Conservation (phyloP, 2,113 vertebrate genomes). For the Pluvialis apricaria region DNA sequence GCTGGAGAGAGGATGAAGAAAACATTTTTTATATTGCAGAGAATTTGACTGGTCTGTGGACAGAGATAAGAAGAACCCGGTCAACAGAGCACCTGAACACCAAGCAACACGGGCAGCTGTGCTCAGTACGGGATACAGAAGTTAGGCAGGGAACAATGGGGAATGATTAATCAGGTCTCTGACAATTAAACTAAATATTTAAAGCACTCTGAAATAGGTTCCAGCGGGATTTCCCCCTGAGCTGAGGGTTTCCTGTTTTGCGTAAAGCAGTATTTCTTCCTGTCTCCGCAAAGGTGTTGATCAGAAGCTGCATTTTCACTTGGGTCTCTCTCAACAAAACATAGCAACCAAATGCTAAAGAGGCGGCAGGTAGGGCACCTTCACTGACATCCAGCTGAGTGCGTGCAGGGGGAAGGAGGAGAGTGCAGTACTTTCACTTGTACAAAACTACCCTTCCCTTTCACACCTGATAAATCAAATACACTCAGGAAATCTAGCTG, state of each 20-base stretch:
- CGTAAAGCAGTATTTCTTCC: background rate
- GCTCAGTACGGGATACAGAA: background rate
- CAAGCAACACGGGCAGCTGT: rapidly evolving
- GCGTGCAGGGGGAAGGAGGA: background rate
- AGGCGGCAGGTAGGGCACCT: background rate
- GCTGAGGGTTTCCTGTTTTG: background rate
- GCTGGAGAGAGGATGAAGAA: background rate
- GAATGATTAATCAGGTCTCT: background rate
- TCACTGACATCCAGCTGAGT: background rate
- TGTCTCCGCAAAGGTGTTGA: background rate
- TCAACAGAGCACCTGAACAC: background rate
- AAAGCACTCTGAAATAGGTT: background rate
- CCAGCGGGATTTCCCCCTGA: background rate
- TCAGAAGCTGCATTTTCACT: background rate
- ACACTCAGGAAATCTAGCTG: background rate
- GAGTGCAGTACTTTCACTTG: background rate
- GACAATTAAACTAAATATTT: background rate
- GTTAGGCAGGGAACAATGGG: background rate
- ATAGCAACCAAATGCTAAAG: background rate
- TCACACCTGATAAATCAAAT: background rate
- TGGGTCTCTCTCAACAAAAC: background rate
- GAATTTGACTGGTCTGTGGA: background rate
- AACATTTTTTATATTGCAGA: background rate
- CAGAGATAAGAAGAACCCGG: background rate
- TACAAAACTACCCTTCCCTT: background rate